These are phyloP conservation scores for Gastracanthus pulcherrimus DNA, from an alignment of 2,888 invertebrate genomes.

Conservation along the genomic window DNA sequence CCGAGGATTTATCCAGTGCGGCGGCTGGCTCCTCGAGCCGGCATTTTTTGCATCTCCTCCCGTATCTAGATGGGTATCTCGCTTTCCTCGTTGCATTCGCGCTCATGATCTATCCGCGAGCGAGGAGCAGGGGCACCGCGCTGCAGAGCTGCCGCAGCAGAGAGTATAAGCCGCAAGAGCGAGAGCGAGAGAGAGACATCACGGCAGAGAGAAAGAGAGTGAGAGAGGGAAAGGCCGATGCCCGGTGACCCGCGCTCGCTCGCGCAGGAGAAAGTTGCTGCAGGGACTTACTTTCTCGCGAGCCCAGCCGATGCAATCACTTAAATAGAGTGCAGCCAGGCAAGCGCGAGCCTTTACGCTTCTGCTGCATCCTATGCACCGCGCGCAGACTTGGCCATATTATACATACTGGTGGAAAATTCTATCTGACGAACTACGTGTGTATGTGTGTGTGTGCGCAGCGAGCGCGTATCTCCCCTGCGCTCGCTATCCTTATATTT, in stretches of 20 bases:
- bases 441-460: no score
- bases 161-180: no score
- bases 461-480: no score
- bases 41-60: neutral
- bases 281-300: constrained; percentile 54
- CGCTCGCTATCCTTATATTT: no score
- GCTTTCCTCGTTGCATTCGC: neutral
- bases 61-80: neutral
- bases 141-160: no score
- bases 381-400: no score
- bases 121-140: neutral
- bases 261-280: constrained; percentile 54
- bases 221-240: constrained; percentile 55
- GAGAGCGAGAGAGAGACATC: constrained; percentile 8
- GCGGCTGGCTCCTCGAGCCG: neutral
- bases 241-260: constrained; percentile 55
- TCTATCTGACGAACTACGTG: no score
- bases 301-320: constrained; percentile 30
- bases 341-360: neutral
- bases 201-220: constrained; percentile 11
- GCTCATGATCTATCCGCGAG: neutral
- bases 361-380: neutral
- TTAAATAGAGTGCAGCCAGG: constrained; percentile 40
- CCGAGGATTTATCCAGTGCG: neutral
- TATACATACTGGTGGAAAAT: no score